Evolutionary conservation across 2,888 invertebrate genomes (phyloP), one percentile per base, ranked within the genome.

Genomic region (Apomyelois bistriatella): DNA sequence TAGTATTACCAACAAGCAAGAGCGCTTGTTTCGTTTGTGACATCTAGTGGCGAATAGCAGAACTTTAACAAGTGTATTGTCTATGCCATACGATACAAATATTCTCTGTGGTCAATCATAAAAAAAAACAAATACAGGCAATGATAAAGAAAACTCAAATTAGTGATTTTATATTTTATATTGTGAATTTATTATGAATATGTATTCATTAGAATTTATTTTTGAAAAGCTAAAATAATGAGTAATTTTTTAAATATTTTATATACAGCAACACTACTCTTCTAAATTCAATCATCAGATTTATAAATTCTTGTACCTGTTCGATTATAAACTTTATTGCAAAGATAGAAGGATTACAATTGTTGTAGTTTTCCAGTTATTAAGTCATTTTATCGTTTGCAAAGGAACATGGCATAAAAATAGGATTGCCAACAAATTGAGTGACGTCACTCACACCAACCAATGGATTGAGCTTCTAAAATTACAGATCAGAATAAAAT

Each of bases 361-460:
- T 64, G 68, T 58, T 59, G 53, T 59, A 61, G 65, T 69, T 68
- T 66, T 69, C 54, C 53, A 60, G 66, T 59, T 62, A 69, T 57
- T 82, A 78, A 68, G 79, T 72, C 79, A 66, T 81, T 81, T 76
- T 74, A 73, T 76, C 66, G 71, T 72, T 72, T 72, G 75, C 76
- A 74, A 78, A 82, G 85, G 86, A 88, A 87, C 7, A 77, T 85
- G 70, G 77, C 75, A 84, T 78, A 84, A 86, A 89, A 90, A 88
- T 89, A 89, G 87, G 88, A 87, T 87, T 86, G 89, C 88, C 90
- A 87, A 88, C 90, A 82, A 83, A 86, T 79, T 72, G 74, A 75
- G 80, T 90, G 90, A 90, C 90, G 90, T 90, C 90, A 90, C 80
- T 90, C 90, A 90, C 80, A 66, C 69, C 65, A 77, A 82, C 77